Percentiles rank a stretch among this genome's conserved stretches.
phyloP scores from a whole-genome alignment of 1,140 invertebrate genomes.

The Latrodectus geometricus region DNA sequence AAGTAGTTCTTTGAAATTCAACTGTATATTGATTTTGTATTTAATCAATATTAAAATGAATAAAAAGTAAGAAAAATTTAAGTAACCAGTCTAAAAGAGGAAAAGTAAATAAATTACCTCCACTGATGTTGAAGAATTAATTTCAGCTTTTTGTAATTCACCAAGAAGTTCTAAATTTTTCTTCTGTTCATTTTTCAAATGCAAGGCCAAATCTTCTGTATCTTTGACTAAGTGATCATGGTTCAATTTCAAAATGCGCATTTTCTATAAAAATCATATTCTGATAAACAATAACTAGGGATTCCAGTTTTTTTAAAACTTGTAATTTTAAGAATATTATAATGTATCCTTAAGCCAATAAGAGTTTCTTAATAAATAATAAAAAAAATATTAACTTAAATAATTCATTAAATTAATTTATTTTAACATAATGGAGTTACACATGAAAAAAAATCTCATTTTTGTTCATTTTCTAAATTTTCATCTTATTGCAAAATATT shows the following conservation, averaged over 20 bases:
- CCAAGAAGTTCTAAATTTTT: conserved; percentile 67
- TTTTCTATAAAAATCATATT: conserved; percentile 65
- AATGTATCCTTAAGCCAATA: background rate
- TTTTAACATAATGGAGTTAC: too few species aligned
- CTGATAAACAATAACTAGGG: background rate
- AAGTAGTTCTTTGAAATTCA: too few species aligned
- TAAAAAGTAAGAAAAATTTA: too few species aligned
- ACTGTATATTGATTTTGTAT: too few species aligned
- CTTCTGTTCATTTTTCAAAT: conserved; percentile 70
- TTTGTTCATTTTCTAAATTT: too few species aligned
- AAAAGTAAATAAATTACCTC: conserved; percentile 45
- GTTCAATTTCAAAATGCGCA: conserved; percentile 67
- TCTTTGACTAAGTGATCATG: conserved; percentile 70
- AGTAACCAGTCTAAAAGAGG: background rate
- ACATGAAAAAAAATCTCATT: background rate
- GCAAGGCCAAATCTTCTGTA: conserved; percentile 68
- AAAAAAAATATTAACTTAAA: background rate
- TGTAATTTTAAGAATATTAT: background rate
- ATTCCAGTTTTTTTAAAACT: background rate
- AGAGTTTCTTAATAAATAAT: background rate
- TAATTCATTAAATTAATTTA: background rate
- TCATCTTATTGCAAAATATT: too few species aligned
- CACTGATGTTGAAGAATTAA: conserved; percentile 63
- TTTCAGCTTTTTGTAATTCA: conserved; percentile 67
- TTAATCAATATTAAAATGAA: too few species aligned